A percentile compares a stretch with the other conserved stretches of the same genome.
Evolutionary conservation across 2,888 invertebrate species (phyloP).

Genomic region (Caenorhabditis sp.): DNA sequence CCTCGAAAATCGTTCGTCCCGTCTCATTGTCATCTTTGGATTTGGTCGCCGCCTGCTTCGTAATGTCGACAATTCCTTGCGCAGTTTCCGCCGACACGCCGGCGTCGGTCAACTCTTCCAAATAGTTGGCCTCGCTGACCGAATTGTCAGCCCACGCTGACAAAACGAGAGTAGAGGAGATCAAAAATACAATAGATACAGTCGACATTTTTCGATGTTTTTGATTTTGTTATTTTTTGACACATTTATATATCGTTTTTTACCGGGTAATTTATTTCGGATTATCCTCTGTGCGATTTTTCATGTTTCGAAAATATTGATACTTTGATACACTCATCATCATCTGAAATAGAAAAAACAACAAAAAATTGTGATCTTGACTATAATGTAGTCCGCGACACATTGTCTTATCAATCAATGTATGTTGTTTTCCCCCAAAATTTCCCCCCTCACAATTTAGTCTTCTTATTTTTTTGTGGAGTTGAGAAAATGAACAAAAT

Average conservation of each 20-base stretch:
- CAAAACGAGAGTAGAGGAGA: background rate
- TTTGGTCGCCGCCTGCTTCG: conserved; percentile 9
- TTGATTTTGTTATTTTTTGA: background rate
- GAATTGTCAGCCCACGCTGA: background rate
- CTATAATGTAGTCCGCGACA: no score
- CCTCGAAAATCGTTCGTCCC: conserved; percentile 21
- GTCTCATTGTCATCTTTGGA: conserved; percentile 4
- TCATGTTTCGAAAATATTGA: background rate
- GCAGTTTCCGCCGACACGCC: conserved; percentile 25
- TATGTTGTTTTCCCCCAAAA: no score
- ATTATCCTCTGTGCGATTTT: background rate
- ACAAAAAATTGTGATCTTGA: no score
- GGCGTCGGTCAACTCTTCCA: conserved; percentile 23
- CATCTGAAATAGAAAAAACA: background rate
- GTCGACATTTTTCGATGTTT: background rate
- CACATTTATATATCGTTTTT: background rate
- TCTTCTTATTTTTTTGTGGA: no score
- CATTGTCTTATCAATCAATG: no score
- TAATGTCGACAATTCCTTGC: conserved; percentile 14
- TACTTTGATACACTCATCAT: background rate
- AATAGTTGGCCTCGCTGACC: conserved; percentile 19
- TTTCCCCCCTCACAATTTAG: background rate
- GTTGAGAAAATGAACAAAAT: conserved; percentile 22
- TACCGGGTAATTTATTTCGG: background rate
- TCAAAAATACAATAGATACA: background rate